Evolutionary conservation across 2,888 invertebrate genomes (phyloP).

Genomic region (Pachymerium ferrugineum): DNA sequence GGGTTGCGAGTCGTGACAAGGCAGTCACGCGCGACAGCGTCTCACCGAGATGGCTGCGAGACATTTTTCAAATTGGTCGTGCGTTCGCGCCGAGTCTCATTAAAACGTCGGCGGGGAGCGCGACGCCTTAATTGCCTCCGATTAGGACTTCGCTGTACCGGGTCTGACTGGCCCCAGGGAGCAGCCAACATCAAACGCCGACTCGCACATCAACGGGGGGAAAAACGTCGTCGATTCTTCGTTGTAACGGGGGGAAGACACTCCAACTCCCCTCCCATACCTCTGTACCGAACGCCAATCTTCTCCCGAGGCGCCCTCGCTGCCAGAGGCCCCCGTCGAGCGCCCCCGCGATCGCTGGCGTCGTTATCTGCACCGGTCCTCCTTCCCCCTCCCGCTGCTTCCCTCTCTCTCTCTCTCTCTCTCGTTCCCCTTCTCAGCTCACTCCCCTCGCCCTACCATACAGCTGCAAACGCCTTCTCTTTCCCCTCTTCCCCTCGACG

Average conservation of each 20-base stretch:
- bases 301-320: slow-evolving; percentile 15
- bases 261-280: not conserved
- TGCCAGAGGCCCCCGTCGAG: slow-evolving; percentile 11
- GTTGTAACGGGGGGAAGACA: not conserved
- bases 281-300: slow-evolving; percentile 1
- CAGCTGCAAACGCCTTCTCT: slow-evolving; percentile 1
- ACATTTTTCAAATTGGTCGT: slow-evolving; percentile 19
- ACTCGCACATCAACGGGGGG: not conserved
- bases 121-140: slow-evolving; percentile 12
- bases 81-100: slow-evolving; percentile 16
- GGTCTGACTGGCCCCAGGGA: not conserved
- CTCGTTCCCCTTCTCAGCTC: not conserved
- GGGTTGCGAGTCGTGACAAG: slow-evolving; percentile 5
- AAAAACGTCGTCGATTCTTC: not conserved
- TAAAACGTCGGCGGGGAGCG: not conserved
- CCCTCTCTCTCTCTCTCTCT: not conserved
- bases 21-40: slow-evolving; percentile 16
- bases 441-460: not conserved
- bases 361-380: not conserved
- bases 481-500: not conserved
- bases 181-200: not conserved
- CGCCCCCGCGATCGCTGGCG: slow-evolving; percentile 10
- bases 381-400: not conserved
- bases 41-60: slow-evolving; percentile 12
- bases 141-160: not conserved